Percentiles rank a stretch among this genome's conserved stretches.
Conservation (phyloP, 2,888 invertebrate genomes). For the Lasioglossum zephyrum region DNA sequence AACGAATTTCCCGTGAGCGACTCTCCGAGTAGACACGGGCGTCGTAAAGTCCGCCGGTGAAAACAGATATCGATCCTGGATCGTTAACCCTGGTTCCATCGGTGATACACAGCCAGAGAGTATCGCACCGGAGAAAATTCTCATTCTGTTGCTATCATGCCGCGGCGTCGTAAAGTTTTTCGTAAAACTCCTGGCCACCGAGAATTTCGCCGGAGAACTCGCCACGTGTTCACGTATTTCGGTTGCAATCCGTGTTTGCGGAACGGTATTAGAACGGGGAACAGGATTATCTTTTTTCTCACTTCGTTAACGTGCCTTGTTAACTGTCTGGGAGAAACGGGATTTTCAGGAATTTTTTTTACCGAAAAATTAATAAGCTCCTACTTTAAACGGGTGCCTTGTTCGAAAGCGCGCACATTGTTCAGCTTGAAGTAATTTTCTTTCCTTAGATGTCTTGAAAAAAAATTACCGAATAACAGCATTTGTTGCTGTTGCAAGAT, state of each 20-base stretch:
- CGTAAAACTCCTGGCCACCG: not conserved
- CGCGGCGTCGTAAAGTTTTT: constrained; percentile 2
- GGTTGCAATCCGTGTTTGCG: not conserved
- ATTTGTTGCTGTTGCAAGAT: not conserved
- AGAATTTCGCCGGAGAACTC: not conserved
- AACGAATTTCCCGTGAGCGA: constrained; percentile 44
- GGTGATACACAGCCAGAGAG: not conserved
- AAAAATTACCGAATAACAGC: not conserved
- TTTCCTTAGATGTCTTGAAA: not conserved
- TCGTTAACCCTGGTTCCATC: constrained; percentile 37
- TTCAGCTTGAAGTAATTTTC: not conserved
- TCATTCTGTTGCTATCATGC: not conserved
- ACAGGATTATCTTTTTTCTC: not conserved
- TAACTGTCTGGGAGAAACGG: not conserved
- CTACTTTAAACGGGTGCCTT: not conserved
- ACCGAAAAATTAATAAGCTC: not conserved
- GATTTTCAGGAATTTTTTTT: not conserved
- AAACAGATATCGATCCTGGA: constrained; percentile 47
- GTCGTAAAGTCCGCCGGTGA: constrained; percentile 35
- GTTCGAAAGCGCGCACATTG: not conserved
- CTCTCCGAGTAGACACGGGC: constrained; percentile 17
- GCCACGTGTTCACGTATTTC: not conserved
- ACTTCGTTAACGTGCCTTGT: not conserved
- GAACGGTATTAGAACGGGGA: not conserved
- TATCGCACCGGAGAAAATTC: not conserved